A percentile compares a stretch with the other conserved stretches of the same genome.
phyloP scores from a whole-genome alignment of 2,797 vertebrate species.

The Oreortyx pictus region DNA sequence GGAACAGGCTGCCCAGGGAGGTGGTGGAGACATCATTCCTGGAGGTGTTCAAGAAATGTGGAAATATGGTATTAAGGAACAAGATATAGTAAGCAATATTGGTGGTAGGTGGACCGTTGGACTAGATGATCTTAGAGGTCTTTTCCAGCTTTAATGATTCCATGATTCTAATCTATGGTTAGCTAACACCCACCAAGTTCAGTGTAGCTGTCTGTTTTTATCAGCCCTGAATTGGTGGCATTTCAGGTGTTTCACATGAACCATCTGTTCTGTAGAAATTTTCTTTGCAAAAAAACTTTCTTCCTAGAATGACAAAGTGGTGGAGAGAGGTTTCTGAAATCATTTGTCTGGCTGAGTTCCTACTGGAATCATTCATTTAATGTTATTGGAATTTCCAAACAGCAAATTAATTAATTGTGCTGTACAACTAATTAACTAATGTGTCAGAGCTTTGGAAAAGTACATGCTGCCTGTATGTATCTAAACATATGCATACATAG shows the following conservation, averaged over 20 bases:
- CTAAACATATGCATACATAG: not conserved
- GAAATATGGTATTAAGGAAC: too few relatives aligned
- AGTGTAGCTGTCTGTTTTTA: conserved; percentile 13
- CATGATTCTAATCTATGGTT: not conserved
- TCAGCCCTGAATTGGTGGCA: not conserved
- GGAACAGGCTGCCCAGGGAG: too few relatives aligned
- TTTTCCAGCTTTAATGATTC: too few relatives aligned
- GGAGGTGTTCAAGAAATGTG: too few relatives aligned
- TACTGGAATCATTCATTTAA: conserved; percentile 1
- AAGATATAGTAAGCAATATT: too few relatives aligned
- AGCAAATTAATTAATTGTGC: conserved; percentile 44
- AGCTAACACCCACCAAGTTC: conserved; percentile 14
- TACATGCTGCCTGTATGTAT: not conserved
- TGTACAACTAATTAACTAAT: not conserved
- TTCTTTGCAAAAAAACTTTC: not conserved
- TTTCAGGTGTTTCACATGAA: conserved; percentile 34
- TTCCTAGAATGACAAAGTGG: conserved; percentile 27
- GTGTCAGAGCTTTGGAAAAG: conserved; percentile 15
- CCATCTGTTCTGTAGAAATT: conserved; percentile 33
- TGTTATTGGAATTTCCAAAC: conserved; percentile 44
- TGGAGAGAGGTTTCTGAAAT: conserved; percentile 16
- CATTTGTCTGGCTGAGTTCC: not conserved
- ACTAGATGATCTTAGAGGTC: too few relatives aligned
- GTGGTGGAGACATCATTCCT: too few relatives aligned
- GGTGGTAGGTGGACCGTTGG: too few relatives aligned